Percentiles rank a stretch among this genome's conserved stretches.
These are phyloP conservation scores for Holacanthella duospinosa DNA, from an alignment of 2,888 invertebrate species.

Conservation along the genomic window DNA sequence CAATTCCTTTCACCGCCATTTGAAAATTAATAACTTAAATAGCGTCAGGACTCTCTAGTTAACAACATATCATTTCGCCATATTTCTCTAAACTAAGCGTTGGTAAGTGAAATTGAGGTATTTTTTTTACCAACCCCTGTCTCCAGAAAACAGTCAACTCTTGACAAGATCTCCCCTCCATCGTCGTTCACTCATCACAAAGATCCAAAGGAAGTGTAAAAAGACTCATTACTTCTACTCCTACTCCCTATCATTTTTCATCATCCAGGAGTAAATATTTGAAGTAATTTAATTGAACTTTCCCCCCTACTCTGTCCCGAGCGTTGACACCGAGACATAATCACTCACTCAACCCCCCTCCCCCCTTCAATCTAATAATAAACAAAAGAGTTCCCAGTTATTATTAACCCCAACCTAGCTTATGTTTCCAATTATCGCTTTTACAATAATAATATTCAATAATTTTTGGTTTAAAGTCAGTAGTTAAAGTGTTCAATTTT, in stretches of 20 bases:
- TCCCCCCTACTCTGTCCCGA: not conserved
- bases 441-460: not conserved
- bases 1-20: no score
- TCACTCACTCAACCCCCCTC: not conserved
- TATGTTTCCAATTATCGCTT: not conserved
- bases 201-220: not conserved
- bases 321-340: not conserved
- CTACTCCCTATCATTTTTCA: not conserved
- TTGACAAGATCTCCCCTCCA: not conserved
- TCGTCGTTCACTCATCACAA: not conserved
- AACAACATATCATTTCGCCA: no score
- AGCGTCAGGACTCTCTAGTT: no score
- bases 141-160: not conserved
- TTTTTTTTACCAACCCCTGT: no score
- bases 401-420: no score
- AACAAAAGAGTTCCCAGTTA: no score
- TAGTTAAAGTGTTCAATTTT: not conserved
- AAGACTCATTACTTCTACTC: not conserved
- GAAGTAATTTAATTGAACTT: constrained; percentile 2
- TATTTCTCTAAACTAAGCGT: no score
- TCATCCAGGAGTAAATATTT: constrained; percentile 1
- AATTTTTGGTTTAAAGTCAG: no score
- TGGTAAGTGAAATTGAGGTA: no score
- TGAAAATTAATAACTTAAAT: no score
- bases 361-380: not conserved